These are phyloP conservation scores for Eustalomyia histrio DNA, from an alignment of 2,888 invertebrate species.

Conservation along the genomic window DNA sequence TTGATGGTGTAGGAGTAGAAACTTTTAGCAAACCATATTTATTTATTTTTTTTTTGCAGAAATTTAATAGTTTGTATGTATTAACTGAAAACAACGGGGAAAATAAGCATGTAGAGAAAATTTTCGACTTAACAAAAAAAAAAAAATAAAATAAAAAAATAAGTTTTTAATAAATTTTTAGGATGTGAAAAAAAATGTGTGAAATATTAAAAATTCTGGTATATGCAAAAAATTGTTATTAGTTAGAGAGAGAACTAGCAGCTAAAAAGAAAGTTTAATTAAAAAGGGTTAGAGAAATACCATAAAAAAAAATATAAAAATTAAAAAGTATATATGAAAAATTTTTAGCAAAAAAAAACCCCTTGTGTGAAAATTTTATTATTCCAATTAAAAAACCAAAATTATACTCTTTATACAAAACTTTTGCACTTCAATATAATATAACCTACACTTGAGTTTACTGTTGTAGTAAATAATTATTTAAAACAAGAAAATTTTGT, in stretches of 20 bases:
- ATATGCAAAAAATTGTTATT: conserved; percentile 7
- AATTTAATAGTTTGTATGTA: conserved; percentile 48
- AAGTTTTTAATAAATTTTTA: conserved; percentile 42
- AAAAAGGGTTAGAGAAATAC: conserved; percentile 28
- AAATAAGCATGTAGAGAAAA: background rate
- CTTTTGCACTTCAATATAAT: background rate
- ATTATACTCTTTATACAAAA: conserved; percentile 24
- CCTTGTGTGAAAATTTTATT: background rate
- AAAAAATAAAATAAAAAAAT: too few species aligned
- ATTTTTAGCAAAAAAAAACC: background rate
- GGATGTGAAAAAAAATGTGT: conserved; percentile 29
- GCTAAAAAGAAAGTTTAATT: conserved; percentile 32
- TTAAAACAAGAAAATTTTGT: conserved; percentile 17
- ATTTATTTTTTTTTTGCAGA: conserved; percentile 6
- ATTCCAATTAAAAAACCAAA: background rate
- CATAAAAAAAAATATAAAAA: background rate
- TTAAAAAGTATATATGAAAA: conserved; percentile 3
- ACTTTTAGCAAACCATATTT: conserved; percentile 36
- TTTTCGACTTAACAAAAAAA: too few species aligned
- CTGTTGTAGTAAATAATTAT: conserved; percentile 37
- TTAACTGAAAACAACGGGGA: conserved; percentile 20
- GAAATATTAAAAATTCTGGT: conserved; percentile 44
- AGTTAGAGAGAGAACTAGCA: background rate
- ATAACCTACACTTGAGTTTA: conserved; percentile 29
- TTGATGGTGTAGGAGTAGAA: conserved; percentile 1